These are phyloP conservation scores for Cerceris rybyensis DNA, from an alignment of 2,888 invertebrate species.

Conservation along the genomic window DNA sequence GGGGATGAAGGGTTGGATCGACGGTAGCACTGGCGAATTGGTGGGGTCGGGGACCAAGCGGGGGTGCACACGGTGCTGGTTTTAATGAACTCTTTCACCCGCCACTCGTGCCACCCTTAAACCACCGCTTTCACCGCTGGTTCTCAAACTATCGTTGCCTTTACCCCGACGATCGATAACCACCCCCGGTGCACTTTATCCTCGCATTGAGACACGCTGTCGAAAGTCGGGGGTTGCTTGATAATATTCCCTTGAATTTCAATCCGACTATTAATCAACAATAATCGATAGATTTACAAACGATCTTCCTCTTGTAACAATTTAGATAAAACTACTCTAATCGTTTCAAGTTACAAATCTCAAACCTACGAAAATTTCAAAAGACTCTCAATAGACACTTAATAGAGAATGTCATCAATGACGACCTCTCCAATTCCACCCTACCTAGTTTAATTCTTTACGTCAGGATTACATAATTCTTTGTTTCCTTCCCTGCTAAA, in stretches of 20 bases:
- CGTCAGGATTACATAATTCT: background rate
- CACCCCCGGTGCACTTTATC: conserved; percentile 36
- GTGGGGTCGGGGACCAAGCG: conserved; percentile 58
- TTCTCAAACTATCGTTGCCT: conserved; percentile 64
- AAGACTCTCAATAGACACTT: too few relatives aligned
- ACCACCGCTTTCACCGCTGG: conserved; percentile 75
- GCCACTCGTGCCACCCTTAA: conserved; percentile 77
- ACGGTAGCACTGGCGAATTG: conserved; percentile 55
- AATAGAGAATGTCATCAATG: too few relatives aligned
- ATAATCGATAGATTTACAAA: too few relatives aligned
- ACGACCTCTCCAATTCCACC: too few relatives aligned
- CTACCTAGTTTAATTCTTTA: too few relatives aligned
- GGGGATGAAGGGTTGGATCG: conserved; percentile 43
- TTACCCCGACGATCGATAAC: conserved; percentile 51
- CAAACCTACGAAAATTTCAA: too few relatives aligned
- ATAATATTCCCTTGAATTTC: too few relatives aligned
- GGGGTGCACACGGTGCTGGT: conserved; percentile 76
- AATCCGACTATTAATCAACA: too few relatives aligned
- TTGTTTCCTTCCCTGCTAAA: background rate
- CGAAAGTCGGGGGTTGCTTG: too few relatives aligned
- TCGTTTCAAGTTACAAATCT: too few relatives aligned
- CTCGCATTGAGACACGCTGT: background rate
- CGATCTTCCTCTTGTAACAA: too few relatives aligned
- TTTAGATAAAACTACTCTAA: too few relatives aligned
- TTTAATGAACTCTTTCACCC: conserved; percentile 80